Conservation (phyloP, 2,113 vertebrate species). For the Monopterus albus region DNA sequence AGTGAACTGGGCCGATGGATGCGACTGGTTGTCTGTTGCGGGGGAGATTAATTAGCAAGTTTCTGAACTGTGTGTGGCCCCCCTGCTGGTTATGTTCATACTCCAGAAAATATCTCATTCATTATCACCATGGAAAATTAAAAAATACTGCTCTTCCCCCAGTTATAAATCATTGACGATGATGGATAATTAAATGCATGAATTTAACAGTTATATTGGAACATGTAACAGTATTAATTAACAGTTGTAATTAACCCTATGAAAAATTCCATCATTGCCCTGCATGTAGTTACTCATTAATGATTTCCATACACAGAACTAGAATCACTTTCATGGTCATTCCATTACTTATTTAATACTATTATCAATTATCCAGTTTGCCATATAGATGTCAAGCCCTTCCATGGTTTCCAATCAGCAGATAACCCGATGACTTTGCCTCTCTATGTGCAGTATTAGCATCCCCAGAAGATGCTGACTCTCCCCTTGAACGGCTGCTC, state of each 20-base stretch:
- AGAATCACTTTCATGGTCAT: not conserved
- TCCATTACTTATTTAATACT: not conserved
- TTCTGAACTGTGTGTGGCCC: constrained; percentile 28
- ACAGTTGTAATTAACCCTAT: constrained; percentile 32
- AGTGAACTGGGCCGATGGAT: constrained; percentile 27
- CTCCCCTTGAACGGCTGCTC: not conserved
- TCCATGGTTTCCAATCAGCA: constrained; percentile 22
- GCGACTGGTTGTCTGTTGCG: constrained; percentile 44
- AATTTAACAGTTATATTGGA: constrained; percentile 40
- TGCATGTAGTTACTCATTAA: constrained; percentile 20
- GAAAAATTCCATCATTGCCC: not conserved
- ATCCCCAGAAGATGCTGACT: constrained; percentile 8
- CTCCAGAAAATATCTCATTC: constrained; percentile 45
- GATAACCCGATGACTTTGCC: constrained; percentile 10
- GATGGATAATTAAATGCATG: constrained; percentile 51
- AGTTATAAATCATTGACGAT: constrained; percentile 46
- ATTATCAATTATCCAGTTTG: not conserved
- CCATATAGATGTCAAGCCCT: constrained; percentile 27
- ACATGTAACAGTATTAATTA: constrained; percentile 35
- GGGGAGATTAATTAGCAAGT: constrained; percentile 49
- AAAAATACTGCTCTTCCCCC: constrained; percentile 28
- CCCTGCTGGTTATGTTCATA: constrained; percentile 36
- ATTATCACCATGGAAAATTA: constrained; percentile 39
- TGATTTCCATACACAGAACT: constrained; percentile 14
- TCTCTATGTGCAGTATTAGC: constrained; percentile 26